These are phyloP conservation scores for Neopelma chrysocephalum DNA, from an alignment of 2,797 vertebrate species.

Conservation along the genomic window DNA sequence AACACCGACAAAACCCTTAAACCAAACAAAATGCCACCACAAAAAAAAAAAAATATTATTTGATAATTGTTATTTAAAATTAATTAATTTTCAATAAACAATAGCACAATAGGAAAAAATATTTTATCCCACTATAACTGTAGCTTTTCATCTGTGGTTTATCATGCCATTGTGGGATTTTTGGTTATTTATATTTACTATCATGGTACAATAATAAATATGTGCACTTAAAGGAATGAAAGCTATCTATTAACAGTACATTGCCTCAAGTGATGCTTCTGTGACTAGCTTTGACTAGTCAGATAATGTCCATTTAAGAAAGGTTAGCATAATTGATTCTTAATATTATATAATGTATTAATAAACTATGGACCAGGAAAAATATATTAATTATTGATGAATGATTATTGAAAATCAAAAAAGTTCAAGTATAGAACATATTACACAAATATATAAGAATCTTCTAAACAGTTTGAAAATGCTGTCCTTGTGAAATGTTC, in stretches of 20 bases:
- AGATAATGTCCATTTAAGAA: neutral
- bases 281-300: neutral
- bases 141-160: neutral
- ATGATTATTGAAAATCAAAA: neutral
- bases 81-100: neutral
- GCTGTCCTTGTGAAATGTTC: neutral
- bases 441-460: neutral
- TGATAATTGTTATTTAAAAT: neutral
- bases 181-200: neutral
- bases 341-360: neutral
- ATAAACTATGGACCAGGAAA: neutral
- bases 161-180: neutral
- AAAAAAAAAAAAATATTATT: neutral
- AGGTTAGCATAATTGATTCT: neutral
- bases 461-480: neutral
- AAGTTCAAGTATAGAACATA: neutral
- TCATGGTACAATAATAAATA: neutral
- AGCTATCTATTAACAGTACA: neutral
- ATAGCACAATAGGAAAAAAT: fast-evolving
- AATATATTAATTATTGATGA: neutral
- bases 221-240: neutral
- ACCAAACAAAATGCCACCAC: neutral
- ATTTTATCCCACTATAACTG: neutral
- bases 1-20: fast-evolving
- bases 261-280: neutral